phyloP scores from a whole-genome alignment of 1,140 invertebrate genomes.

The Tyrophagus putrescentiae region DNA sequence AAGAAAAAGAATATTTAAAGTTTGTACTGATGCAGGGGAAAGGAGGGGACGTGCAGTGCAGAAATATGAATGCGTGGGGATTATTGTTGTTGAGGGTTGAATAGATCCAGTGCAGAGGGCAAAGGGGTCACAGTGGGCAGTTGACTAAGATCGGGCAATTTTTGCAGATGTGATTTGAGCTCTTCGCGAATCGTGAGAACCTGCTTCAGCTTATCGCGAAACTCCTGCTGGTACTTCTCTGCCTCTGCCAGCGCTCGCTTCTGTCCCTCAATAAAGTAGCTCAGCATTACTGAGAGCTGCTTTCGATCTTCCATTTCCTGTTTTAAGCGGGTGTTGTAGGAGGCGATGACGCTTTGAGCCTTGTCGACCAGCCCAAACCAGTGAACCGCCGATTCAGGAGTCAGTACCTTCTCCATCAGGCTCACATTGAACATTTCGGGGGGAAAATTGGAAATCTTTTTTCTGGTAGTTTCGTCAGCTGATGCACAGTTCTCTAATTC shows the following conservation, averaged over 20 bases:
- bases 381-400: slow-evolving; percentile 53
- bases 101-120: slow-evolving; percentile 83
- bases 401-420: slow-evolving; percentile 50
- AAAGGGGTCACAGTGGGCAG: slow-evolving; percentile 78
- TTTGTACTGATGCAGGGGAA: too few relatives aligned
- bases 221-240: slow-evolving; percentile 71
- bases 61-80: too few relatives aligned
- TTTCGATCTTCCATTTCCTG: slow-evolving; percentile 72
- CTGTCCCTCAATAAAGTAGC: slow-evolving; percentile 69
- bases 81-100: slow-evolving; percentile 41
- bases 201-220: slow-evolving; percentile 67
- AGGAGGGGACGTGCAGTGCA: too few relatives aligned
- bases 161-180: slow-evolving; percentile 76
- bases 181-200: slow-evolving; percentile 64
- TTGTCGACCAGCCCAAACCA: slow-evolving; percentile 63
- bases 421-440: slow-evolving; percentile 83
- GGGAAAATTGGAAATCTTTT: slow-evolving; percentile 80
- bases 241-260: slow-evolving; percentile 64
- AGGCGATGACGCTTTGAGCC: slow-evolving; percentile 62
- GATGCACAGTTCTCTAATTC: slow-evolving; percentile 85
- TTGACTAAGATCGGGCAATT: slow-evolving; percentile 75
- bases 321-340: slow-evolving; percentile 70
- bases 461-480: slow-evolving; percentile 73
- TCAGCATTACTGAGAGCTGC: slow-evolving; percentile 63
- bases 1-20: too few relatives aligned